Conservation (phyloP, 30 jellyfish, hydroid and myxozoan species). For the Aurelia sp. region DNA sequence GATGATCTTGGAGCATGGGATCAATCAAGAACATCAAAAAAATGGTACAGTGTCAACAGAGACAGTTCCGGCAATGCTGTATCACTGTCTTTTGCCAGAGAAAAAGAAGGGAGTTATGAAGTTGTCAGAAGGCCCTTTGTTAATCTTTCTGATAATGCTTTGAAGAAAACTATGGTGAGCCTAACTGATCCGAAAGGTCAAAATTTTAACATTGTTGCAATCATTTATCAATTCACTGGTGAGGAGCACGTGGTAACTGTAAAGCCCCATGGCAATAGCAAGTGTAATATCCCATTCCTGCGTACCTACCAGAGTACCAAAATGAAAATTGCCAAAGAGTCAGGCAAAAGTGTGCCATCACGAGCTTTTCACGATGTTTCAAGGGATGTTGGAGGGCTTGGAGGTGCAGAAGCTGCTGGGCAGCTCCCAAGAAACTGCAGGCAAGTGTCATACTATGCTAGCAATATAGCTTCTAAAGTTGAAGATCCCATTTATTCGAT, state of each 20-base stretch:
- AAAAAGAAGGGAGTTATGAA: neutral
- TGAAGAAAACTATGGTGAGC: slow-evolving; percentile 10
- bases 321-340: slow-evolving; percentile 9
- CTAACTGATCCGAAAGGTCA: neutral
- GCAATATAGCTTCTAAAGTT: neutral
- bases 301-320: slow-evolving; percentile 33
- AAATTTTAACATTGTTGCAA: neutral
- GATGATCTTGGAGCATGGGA: too few species aligned
- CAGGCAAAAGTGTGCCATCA: neutral
- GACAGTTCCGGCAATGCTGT: too few species aligned
- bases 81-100: neutral
- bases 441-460: slow-evolving; percentile 5
- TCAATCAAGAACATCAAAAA: too few species aligned
- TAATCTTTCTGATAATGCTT: neutral
- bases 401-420: slow-evolving; percentile 6
- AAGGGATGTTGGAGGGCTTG: neutral
- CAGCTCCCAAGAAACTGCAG: slow-evolving; percentile 20
- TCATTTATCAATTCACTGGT: slow-evolving; percentile 8
- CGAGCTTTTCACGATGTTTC: slow-evolving; percentile 1
- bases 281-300: neutral
- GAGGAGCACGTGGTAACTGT: slow-evolving; percentile 8
- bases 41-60: too few species aligned
- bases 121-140: slow-evolving; percentile 23
- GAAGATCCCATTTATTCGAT: slow-evolving; percentile 4
- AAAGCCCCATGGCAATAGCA: slow-evolving; percentile 9